A percentile compares a stretch with the other conserved stretches of the same genome.
Evolutionary conservation across 1,140 invertebrate species (phyloP).

Genomic region (Brachionus sp.): DNA sequence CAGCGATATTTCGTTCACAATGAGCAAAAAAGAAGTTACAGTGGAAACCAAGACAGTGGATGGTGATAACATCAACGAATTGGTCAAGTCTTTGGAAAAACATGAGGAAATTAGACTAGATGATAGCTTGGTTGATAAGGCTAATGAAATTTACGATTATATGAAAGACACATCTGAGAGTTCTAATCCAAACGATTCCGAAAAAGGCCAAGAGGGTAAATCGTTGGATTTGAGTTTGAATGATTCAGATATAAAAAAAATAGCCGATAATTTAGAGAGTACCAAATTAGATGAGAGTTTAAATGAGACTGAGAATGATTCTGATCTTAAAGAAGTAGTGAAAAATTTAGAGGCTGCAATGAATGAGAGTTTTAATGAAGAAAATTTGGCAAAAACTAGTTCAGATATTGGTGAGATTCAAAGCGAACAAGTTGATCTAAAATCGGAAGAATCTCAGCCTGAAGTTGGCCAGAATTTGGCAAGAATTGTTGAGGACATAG

Average conservation of each 20-base stretch:
- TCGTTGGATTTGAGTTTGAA: constrained; percentile 2
- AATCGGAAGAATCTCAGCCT: background rate
- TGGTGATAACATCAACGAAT: background rate
- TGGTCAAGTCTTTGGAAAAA: constrained; percentile 8
- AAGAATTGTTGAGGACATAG: background rate
- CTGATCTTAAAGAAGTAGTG: background rate
- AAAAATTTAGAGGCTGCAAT: constrained; percentile 13
- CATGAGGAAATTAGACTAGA: background rate
- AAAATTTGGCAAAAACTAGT: background rate
- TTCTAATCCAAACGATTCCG: background rate
- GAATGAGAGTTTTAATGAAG: constrained; percentile 8
- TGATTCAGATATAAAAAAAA: background rate
- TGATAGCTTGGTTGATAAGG: constrained; percentile 3
- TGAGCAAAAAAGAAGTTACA: background rate
- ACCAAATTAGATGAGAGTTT: background rate
- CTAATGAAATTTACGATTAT: background rate
- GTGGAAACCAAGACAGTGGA: background rate
- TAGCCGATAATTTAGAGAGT: constrained; percentile 7
- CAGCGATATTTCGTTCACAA: background rate
- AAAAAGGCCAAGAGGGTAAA: background rate
- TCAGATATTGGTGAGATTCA: background rate
- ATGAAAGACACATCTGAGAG: background rate
- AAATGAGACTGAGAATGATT: background rate
- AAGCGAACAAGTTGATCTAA: background rate
- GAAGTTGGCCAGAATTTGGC: background rate